Conservation (phyloP, 2,888 invertebrate species). For the Stenoptilia bipunctidactyla region DNA sequence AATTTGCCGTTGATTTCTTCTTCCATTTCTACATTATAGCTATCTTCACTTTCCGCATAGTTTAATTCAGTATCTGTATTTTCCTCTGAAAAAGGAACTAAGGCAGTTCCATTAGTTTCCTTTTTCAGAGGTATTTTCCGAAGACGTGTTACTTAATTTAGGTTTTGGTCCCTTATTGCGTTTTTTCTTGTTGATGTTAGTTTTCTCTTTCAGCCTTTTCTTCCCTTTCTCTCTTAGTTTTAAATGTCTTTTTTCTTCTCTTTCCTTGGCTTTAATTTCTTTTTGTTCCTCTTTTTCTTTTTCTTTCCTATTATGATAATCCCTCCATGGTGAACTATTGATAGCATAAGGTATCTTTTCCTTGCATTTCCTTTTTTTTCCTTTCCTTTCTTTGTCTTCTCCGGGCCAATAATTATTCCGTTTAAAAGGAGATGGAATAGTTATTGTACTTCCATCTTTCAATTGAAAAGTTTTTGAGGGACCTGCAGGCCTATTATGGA, state of each 20-base stretch:
- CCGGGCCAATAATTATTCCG: constrained; percentile 6
- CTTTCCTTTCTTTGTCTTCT: constrained; percentile 8
- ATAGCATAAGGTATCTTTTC: constrained; percentile 13
- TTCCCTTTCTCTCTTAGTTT: too few species aligned
- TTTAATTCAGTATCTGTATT: neutral
- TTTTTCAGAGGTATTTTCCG: constrained; percentile 2
- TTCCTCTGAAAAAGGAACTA: neutral
- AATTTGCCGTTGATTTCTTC: too few species aligned
- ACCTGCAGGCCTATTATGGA: too few species aligned
- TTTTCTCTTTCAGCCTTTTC: too few species aligned
- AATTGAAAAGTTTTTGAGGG: too few species aligned
- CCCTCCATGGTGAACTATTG: constrained; percentile 9
- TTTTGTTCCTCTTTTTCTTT: constrained; percentile 4
- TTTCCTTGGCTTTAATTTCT: too few species aligned
- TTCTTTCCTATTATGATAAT: constrained; percentile 10
- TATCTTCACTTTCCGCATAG: neutral
- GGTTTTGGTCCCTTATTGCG: too few species aligned
- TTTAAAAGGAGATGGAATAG: constrained; percentile 14
- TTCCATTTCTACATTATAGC: too few species aligned
- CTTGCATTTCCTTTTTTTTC: constrained; percentile 7
- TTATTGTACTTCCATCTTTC: constrained; percentile 2
- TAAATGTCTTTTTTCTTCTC: too few species aligned
- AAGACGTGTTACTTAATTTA: too few species aligned
- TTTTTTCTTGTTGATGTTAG: too few species aligned
- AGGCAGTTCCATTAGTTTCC: constrained; percentile 2